Evolutionary conservation across 2,797 vertebrate species (phyloP).

Genomic region (Xyrichtys novacula): DNA sequence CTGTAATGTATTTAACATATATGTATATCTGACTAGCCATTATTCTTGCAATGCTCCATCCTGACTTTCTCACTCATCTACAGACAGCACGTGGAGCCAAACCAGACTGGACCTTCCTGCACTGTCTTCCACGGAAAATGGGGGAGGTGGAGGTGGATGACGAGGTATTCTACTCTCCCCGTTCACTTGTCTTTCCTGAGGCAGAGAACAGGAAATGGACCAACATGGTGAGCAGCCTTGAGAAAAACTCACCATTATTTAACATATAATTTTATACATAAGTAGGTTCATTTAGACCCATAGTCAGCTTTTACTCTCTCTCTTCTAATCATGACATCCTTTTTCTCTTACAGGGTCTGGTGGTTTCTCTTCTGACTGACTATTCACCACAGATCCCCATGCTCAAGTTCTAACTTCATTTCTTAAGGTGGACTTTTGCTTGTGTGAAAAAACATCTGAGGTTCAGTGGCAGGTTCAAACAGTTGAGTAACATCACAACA

Average conservation of each 20-base stretch:
- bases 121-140: slow-evolving; percentile 92
- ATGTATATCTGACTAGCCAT: too few species aligned
- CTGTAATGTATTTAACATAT: too few species aligned
- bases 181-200: slow-evolving; percentile 91
- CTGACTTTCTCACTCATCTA: too few species aligned
- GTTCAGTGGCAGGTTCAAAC: not conserved
- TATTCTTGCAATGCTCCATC: too few species aligned
- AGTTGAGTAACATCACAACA: not conserved
- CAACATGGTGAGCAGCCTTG: slow-evolving; percentile 88
- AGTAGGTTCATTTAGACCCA: not conserved
- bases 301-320: slow-evolving; percentile 7
- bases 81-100: slow-evolving; percentile 91
- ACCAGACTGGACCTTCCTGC: slow-evolving; percentile 94
- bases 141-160: slow-evolving; percentile 97
- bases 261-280: not conserved
- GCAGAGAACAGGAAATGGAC: slow-evolving; percentile 99
- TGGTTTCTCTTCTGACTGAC: slow-evolving; percentile 88
- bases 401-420: slow-evolving; percentile 85
- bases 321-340: not conserved
- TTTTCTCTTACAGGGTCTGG: slow-evolving; percentile 83
- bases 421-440: not conserved
- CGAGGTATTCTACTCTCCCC: slow-evolving; percentile 93
- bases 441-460: not conserved
- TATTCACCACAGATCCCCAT: slow-evolving; percentile 87
- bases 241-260: not conserved